Base-by-base conservation (phyloP, 2,113 vertebrate genomes). In the Burhinus bistriatus region DNA sequence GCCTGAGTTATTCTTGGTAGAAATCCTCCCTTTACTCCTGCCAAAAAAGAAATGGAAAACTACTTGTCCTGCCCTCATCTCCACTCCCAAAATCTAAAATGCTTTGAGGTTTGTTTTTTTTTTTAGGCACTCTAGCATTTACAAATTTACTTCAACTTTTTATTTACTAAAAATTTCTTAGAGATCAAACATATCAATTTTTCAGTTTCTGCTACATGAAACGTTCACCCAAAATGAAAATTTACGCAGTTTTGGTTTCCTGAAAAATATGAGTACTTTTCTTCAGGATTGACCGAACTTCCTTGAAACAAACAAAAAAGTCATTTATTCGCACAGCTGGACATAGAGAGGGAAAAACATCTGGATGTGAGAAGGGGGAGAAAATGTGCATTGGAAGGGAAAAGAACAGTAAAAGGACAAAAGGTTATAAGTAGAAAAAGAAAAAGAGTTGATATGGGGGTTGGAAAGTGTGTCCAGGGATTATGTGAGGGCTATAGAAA, bases 241-340 rank as follows among this genome's bases (percentile, higher is more conserved):
- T 65, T 80, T 65, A 36, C 2, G 10, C 58, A 62, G 70, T 80
- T 93, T 91, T 10, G 0, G 15, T 83, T 90, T 95, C 78, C 58
- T 93, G 90, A 89, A 90, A 88, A 94, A 90, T 90, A 44, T 23
- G 26, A 79, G 20, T 47, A 15, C 20, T 92, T 96, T 85, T 94
- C 49, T 62, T 93, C 84, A 83, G 51, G 82, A 83, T 80, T 83
- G 87, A 94, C 81, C 0, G 8, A 94, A 83, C 90, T 94, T 91
- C 88, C 93, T 92, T 54, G 92, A 90, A 91, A 97, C 54, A 96
- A 95, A 96, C 95, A 96, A 88, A 94, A 97, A 93, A 95, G 92
- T 86, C 75, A 95, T 96, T 96, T 97, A 93, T 94, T 94, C 55
- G 0, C 95, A 89, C 97, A 96, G 96, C 93, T 97, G 96, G 95